Percentiles rank a stretch among this genome's conserved stretches.
phyloP scores from a whole-genome alignment of 2,888 invertebrate genomes.

The Ptilodon capucinus region DNA sequence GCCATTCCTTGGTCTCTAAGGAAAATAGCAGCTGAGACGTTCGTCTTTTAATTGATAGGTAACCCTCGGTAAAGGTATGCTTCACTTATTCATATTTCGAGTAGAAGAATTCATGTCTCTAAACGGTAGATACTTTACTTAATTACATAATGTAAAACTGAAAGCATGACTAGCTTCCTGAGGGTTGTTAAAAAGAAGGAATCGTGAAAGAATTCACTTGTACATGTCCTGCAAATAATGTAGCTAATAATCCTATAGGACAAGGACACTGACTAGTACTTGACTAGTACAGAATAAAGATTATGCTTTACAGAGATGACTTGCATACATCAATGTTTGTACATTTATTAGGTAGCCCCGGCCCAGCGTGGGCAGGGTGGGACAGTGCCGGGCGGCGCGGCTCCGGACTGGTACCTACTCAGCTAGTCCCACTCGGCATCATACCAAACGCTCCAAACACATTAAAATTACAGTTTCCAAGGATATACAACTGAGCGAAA shows the following conservation, averaged over 20 bases:
- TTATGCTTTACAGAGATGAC: no score
- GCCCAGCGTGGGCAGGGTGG: slow-evolving; percentile 19
- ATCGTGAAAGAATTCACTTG: no score
- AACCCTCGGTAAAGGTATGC: slow-evolving; percentile 28
- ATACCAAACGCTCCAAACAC: slow-evolving; percentile 70
- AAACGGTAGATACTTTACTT: no score
- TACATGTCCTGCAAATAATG: no score
- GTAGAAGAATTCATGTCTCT: no score
- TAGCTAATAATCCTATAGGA: no score
- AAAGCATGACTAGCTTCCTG: no score
- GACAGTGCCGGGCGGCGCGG: slow-evolving; percentile 33
- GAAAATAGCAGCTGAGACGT: slow-evolving; percentile 72
- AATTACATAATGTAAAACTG: no score
- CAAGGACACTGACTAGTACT: no score
- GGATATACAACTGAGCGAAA: slow-evolving; percentile 62
- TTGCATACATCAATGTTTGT: background rate
- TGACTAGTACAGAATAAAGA: no score
- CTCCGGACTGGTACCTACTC: slow-evolving; percentile 50
- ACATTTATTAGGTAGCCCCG: background rate
- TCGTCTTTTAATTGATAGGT: slow-evolving; percentile 72
- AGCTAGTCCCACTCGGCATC: slow-evolving; percentile 59
- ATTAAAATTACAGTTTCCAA: slow-evolving; percentile 80
- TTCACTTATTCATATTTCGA: background rate
- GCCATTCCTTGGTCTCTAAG: slow-evolving; percentile 51
- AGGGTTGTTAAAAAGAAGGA: no score